phyloP scores from a whole-genome alignment of 2,797 vertebrate genomes.

The Erpetoichthys calabaricus region DNA sequence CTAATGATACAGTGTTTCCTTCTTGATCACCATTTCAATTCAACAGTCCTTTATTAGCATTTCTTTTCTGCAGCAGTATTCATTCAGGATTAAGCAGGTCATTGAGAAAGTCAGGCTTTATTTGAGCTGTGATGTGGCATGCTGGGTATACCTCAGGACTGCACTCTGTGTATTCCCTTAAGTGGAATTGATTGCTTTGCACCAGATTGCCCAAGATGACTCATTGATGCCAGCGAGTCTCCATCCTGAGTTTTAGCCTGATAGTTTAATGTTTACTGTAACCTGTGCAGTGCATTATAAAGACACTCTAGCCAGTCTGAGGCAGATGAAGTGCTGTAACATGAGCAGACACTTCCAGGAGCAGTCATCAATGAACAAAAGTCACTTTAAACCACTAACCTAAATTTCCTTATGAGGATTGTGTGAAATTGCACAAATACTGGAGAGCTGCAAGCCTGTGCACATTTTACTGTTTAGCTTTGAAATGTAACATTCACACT shows the following conservation, averaged over 20 bases:
- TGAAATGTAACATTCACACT: neutral
- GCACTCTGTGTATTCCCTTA: constrained; percentile 27
- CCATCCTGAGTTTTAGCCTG: constrained; percentile 1
- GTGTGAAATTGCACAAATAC: neutral
- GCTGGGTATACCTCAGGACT: constrained; percentile 1
- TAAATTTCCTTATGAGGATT: neutral
- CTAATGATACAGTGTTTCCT: too few relatives aligned
- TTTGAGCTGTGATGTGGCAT: neutral
- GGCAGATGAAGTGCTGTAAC: neutral
- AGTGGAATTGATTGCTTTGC: constrained; percentile 47
- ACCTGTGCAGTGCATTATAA: neutral
- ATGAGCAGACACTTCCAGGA: neutral
- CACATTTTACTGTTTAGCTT: neutral
- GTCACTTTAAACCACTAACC: neutral
- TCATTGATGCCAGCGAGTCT: constrained; percentile 25
- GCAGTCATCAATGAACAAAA: neutral
- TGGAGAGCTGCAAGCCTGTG: constrained; percentile 1
- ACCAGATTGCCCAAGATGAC: constrained; percentile 51
- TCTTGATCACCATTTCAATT: too few relatives aligned
- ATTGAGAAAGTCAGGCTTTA: neutral
- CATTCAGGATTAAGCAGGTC: constrained; percentile 1
- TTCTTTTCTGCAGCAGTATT: neutral
- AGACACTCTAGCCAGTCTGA: neutral
- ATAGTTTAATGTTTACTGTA: neutral
- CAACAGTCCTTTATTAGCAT: neutral